These are phyloP conservation scores for Pristionchus arcanus DNA, from an alignment of 2,888 invertebrate genomes.

Conservation along the genomic window DNA sequence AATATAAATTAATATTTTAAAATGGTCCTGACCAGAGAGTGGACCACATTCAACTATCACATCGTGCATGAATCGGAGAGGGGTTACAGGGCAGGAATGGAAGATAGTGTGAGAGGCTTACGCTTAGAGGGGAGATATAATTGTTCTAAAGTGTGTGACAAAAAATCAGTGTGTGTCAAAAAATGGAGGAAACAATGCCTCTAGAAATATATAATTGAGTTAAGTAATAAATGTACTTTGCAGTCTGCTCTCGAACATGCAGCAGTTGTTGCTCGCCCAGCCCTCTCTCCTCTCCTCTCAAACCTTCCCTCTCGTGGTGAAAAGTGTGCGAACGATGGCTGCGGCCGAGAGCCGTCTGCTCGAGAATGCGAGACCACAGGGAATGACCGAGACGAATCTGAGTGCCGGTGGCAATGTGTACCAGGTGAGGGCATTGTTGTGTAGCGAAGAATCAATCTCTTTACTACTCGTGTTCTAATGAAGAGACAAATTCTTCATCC, in stretches of 20 bases:
- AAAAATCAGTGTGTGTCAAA: too few species aligned
- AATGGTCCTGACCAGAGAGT: too few species aligned
- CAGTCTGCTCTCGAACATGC: constrained; percentile 68
- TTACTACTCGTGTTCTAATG: neutral
- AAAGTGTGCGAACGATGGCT: constrained; percentile 94
- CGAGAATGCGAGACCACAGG: constrained; percentile 58
- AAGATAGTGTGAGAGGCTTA: too few species aligned
- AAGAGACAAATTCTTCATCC: neutral
- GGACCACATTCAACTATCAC: too few species aligned
- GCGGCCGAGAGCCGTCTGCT: constrained; percentile 58
- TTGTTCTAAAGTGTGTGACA: too few species aligned
- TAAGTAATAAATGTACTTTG: neutral
- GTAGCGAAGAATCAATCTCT: neutral
- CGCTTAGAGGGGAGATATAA: neutral
- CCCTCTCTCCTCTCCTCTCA: constrained; percentile 95
- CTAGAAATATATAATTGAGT: too few species aligned
- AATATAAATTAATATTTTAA: too few species aligned
- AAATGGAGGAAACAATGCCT: too few species aligned
- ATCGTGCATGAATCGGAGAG: too few species aligned
- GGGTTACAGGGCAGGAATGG: too few species aligned
- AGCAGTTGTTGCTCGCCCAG: constrained; percentile 87
- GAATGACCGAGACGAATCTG: neutral
- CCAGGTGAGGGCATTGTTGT: neutral
- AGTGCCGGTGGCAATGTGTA: constrained; percentile 5
- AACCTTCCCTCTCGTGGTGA: constrained; percentile 95